These are phyloP conservation scores for Garrulus glandarius DNA, from an alignment of 2,797 vertebrate genomes.

Conservation along the genomic window DNA sequence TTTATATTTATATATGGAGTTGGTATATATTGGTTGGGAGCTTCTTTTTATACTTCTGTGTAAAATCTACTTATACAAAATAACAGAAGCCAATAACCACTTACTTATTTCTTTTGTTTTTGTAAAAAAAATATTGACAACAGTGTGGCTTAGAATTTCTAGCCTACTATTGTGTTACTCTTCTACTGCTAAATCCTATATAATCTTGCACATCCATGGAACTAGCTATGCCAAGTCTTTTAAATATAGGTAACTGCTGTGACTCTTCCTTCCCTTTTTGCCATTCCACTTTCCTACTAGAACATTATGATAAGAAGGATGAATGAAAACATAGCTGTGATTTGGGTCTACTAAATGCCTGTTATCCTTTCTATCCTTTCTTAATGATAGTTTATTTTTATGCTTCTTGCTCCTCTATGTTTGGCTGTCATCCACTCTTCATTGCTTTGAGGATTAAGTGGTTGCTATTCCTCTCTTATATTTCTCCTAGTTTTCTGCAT, in stretches of 20 bases:
- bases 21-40: background rate
- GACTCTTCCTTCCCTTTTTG: background rate
- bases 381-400: background rate
- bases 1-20: background rate
- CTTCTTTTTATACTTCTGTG: background rate
- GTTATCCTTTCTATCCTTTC: background rate
- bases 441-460: background rate
- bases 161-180: background rate
- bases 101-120: background rate
- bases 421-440: background rate
- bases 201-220: background rate
- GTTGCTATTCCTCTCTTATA: background rate
- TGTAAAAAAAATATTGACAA: accelerated
- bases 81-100: background rate
- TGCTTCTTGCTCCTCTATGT: background rate
- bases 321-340: background rate
- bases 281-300: background rate
- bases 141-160: background rate
- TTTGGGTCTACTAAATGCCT: background rate
- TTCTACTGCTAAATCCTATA: background rate
- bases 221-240: background rate
- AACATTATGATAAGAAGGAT: background rate
- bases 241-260: background rate
- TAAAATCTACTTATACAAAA: background rate
- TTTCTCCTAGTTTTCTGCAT: background rate